Base-by-base conservation (phyloP, 1,140 invertebrate genomes). In the Drepana arcuata region DNA sequence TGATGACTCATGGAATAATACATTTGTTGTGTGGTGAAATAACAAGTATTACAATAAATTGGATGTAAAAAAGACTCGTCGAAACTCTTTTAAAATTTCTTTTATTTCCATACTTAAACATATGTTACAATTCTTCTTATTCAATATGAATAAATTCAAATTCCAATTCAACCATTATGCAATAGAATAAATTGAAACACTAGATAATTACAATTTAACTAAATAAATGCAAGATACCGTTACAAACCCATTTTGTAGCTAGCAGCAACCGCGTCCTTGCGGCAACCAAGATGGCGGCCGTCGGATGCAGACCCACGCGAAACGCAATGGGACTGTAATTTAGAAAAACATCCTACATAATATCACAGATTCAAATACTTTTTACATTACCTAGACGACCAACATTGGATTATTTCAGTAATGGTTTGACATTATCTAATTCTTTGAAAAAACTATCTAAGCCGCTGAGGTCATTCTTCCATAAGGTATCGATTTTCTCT, bases 301-400 rank as follows among this genome's bases (percentile, higher is more conserved):
- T 63, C 61, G 62, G 73, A 75, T 72, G 72, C 74, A 79, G 74
- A 71, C 78, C 77, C 77, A 82, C 77, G 77, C 77, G 77, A 79
- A 79, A 79, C 72, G 77, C 77, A 81, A 81, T 81, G 74, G 77
- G 77, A 78, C 77, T 81, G 77, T 81, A 81, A 81, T 77, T 79
- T 81, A 81, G 74, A 78, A 81, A 70, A 81, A 81, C 62, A 75
- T 75, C 72, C 74, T 75, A 69, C 74, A 71, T 78, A 77, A n/a
- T 79, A 81, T 81, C 77, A 81, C 74, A 81, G 77, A 65, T 70
- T 54, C 74, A 71, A 63, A 65, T 49, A 58, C 46, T 54, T 35
- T 54, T 60, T 64, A 78, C 63, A 45, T 73, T 68, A 73, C 59
- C 65, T 75, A 73, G 41, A 43, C 44, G 34, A 53, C 34, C 51